Base-by-base conservation (phyloP, 2,888 invertebrate species). In the Epirrhoe tristata region DNA sequence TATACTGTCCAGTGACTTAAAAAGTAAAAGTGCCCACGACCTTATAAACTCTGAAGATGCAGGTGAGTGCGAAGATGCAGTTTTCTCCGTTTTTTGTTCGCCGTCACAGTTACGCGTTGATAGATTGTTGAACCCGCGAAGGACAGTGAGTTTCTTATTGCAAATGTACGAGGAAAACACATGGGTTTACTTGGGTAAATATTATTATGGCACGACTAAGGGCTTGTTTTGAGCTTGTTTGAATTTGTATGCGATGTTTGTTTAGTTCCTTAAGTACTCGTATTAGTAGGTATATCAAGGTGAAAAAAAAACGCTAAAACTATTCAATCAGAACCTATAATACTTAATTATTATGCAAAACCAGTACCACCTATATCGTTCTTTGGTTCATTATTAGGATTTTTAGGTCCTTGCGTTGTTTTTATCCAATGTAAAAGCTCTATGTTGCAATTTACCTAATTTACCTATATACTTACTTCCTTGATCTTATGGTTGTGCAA, bases 11-110 rank as follows among this genome's bases (percentile, higher is more conserved):
- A 77, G 81, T 82, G 81, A 75, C 75, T 24, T 71, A 66, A 76
- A 86, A 88, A 90, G 89, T 88, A 89, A 91, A 90, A 91, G 90
- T 91, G 87, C 77, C 75, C 73, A 70, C 74, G 73, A 72, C 70
- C 70, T 65, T 63, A 65, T 59, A 63, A 48, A 70, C 48, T 16
- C 32, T 34, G 64, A 85, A 80, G 71, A 92, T 92, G 92, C 90
- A 91, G 89, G 91, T 91, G 69, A 86, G 89, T 82, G 76, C 77
- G 77, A 56, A 59, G 67, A 70, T 53, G 69, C 68, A 66, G 83
- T 84, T 84, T 81, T 80, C 80, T 76, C 81, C 75, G 77, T 77
- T 77, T 54, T 69, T 71, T 62, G 72, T 69, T 73, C 74, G 74
- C 73, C 80, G 74, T 76, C 75, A 67, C 77, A 73, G 71, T 74